Evolutionary conservation across 2,888 invertebrate genomes (phyloP).

Genomic region (Sesia bembeciformis): DNA sequence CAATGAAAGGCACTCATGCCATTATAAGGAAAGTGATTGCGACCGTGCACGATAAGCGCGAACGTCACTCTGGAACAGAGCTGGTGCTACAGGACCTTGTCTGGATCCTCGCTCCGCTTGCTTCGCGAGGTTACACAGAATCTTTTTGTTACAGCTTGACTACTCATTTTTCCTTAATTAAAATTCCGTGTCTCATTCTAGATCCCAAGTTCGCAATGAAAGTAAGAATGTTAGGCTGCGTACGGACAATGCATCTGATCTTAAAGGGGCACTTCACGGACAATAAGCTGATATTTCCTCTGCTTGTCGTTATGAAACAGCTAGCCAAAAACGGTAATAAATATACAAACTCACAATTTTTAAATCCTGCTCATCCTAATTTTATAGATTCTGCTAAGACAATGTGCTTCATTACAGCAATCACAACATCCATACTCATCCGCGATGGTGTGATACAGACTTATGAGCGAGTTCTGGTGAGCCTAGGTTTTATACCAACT

Average conservation of each 20-base stretch:
- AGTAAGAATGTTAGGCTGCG: conserved; percentile 75
- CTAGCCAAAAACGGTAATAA: conserved; percentile 73
- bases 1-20: conserved; percentile 64
- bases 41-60: conserved; percentile 61
- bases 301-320: conserved; percentile 75
- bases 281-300: conserved; percentile 71
- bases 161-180: background rate
- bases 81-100: conserved; percentile 68
- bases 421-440: conserved; percentile 66
- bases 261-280: conserved; percentile 75
- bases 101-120: conserved; percentile 73
- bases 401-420: conserved; percentile 32
- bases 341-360: background rate
- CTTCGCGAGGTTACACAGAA: conserved; percentile 50
- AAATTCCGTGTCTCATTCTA: conserved; percentile 26
- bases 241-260: conserved; percentile 76
- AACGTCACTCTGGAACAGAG: conserved; percentile 52
- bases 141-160: background rate
- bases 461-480: conserved; percentile 75
- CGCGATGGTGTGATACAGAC: conserved; percentile 75
- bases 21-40: conserved; percentile 63
- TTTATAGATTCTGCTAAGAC: background rate
- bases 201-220: conserved; percentile 79
- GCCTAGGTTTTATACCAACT: conserved; percentile 75
- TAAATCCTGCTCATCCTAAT: background rate